Evolutionary conservation across 2,113 vertebrate genomes (phyloP).

Genomic region (Platysternon megacephalum): DNA sequence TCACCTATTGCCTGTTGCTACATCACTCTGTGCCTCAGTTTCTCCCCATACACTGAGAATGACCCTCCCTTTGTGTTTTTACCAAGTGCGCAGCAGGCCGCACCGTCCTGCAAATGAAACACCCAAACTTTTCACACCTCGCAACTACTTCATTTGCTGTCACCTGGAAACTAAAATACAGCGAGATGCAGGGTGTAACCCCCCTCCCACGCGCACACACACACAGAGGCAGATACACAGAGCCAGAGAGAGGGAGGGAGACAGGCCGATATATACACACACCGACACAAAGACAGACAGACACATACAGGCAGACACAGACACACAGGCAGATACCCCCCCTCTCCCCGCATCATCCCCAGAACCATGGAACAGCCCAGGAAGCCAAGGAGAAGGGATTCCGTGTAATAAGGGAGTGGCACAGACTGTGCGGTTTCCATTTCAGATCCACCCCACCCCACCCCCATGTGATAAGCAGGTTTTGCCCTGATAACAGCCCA

Average conservation of each 20-base stretch:
- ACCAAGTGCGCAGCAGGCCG: not conserved
- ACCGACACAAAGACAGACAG: not conserved
- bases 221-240: not conserved
- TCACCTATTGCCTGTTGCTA: not conserved
- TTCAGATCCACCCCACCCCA: not conserved
- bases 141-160: not conserved
- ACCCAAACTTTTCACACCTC: not conserved
- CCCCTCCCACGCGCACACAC: too few relatives aligned
- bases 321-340: not conserved
- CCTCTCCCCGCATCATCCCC: too few relatives aligned
- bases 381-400: not conserved
- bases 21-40: not conserved
- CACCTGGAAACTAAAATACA: not conserved
- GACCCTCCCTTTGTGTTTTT: not conserved
- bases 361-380: not conserved
- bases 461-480: not conserved
- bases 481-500: not conserved
- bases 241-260: not conserved
- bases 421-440: not conserved
- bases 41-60: not conserved
- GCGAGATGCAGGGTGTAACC: not conserved
- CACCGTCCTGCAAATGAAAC: not conserved
- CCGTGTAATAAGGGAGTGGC: not conserved
- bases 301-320: too few relatives aligned
- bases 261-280: not conserved